Evolutionary conservation across 2,888 invertebrate genomes (phyloP).

Genomic region (Calephelis perditalis): DNA sequence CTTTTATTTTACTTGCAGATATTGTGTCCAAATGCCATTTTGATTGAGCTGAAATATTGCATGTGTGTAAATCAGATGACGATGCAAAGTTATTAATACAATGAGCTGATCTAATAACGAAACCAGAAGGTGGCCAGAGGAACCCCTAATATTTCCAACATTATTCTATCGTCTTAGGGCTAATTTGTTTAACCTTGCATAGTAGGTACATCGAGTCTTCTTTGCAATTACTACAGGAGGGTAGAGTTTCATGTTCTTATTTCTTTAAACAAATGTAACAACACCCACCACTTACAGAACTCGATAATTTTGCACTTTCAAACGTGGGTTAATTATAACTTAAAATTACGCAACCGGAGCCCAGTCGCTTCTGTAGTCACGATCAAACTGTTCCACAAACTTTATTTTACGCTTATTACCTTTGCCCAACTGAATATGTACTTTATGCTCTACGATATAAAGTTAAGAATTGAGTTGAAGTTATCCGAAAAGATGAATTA

Average conservation of each 20-base stretch:
- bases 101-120: no score
- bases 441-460: slow-evolving; percentile 30
- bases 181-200: no score
- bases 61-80: no score
- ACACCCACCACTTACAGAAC: slow-evolving; percentile 33
- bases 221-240: no score
- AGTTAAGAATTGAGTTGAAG: slow-evolving; percentile 21
- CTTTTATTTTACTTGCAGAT: no score
- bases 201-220: no score
- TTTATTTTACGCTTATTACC: slow-evolving; percentile 30
- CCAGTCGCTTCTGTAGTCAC: slow-evolving; percentile 71
- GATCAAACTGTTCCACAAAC: slow-evolving; percentile 50
- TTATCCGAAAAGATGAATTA: slow-evolving; percentile 20
- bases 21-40: no score
- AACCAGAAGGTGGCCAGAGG: no score
- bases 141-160: no score
- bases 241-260: neutral
- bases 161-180: no score
- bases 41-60: no score
- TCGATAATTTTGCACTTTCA: slow-evolving; percentile 69
- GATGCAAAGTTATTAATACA: no score
- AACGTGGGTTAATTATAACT: slow-evolving; percentile 64
- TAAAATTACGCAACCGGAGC: slow-evolving; percentile 58
- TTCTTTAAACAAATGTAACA: slow-evolving; percentile 9
- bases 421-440: slow-evolving; percentile 25